Percentiles rank a stretch among this genome's conserved stretches.
These are phyloP conservation scores for Zonotrichia leucophrys DNA, from an alignment of 2,113 vertebrate species.

Conservation along the genomic window DNA sequence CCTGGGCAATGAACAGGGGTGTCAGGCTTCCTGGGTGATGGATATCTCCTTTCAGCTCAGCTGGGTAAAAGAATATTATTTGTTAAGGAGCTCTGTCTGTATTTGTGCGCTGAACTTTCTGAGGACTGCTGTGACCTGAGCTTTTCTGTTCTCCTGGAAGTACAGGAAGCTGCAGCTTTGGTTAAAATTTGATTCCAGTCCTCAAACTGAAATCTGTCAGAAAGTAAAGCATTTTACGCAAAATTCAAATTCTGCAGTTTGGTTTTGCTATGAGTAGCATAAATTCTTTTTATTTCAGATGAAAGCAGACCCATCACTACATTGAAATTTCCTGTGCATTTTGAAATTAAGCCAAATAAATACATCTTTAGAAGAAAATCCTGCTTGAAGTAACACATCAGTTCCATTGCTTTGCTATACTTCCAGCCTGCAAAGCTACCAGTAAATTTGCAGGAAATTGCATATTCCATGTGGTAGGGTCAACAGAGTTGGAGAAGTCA, in stretches of 20 bases:
- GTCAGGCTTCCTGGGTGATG: not conserved
- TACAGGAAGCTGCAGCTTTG: not conserved
- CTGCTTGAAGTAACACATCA: not conserved
- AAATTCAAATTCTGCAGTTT: not conserved
- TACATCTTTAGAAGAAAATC: not conserved
- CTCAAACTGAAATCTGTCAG: not conserved
- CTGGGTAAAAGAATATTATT: not conserved
- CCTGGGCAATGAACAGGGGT: not conserved
- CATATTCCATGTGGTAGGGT: not conserved
- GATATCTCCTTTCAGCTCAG: not conserved
- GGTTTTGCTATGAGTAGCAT: not conserved
- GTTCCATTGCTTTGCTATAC: not conserved
- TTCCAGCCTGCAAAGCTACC: not conserved
- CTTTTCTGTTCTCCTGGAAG: not conserved
- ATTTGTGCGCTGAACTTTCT: not conserved
- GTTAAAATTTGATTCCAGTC: not conserved
- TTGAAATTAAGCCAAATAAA: not conserved
- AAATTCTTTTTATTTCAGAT: not conserved
- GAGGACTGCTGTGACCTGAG: not conserved
- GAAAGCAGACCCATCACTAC: not conserved
- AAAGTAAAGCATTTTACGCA: not conserved
- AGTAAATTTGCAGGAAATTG: not conserved
- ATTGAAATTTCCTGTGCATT: not conserved
- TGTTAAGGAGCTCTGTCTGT: not conserved
- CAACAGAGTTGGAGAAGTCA: not conserved